These are phyloP conservation scores for Chaenodraco wilsoni DNA, from an alignment of 2,797 vertebrate genomes.

Conservation along the genomic window DNA sequence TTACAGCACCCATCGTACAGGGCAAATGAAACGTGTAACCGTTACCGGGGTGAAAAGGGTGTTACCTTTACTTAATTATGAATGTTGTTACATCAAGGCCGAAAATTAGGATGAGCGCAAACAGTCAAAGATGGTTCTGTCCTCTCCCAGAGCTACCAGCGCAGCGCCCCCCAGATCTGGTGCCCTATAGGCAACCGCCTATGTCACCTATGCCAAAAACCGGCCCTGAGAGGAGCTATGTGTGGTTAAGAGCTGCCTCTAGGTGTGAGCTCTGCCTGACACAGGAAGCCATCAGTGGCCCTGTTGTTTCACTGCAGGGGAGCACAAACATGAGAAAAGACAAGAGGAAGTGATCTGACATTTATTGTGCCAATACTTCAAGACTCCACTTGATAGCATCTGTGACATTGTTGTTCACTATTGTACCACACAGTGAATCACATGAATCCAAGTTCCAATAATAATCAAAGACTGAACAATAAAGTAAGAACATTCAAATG, in stretches of 20 bases:
- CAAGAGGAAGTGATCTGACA: constrained; percentile 48
- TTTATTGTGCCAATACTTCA: constrained; percentile 11
- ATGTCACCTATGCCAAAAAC: no score
- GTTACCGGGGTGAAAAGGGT: no score
- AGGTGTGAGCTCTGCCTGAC: fast-evolving
- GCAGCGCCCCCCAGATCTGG: no score
- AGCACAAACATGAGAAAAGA: constrained; percentile 28
- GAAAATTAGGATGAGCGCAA: no score
- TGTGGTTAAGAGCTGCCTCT: not conserved
- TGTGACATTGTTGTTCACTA: not conserved
- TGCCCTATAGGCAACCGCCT: no score
- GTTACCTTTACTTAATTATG: no score
- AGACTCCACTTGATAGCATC: not conserved
- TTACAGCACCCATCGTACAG: no score
- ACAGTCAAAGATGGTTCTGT: no score
- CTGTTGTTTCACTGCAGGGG: constrained; percentile 4
- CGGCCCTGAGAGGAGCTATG: no score
- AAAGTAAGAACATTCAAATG: constrained; percentile 26
- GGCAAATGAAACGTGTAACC: no score
- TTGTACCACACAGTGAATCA: not conserved
- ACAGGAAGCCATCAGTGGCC: constrained; percentile 47
- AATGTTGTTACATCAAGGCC: no score
- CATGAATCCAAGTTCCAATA: not conserved
- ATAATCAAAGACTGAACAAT: not conserved
- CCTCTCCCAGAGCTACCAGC: no score